A percentile compares a stretch with the other conserved stretches of the same genome.
Conservation (phyloP, 1,140 invertebrate genomes). For the Schmidtea mediterranea region DNA sequence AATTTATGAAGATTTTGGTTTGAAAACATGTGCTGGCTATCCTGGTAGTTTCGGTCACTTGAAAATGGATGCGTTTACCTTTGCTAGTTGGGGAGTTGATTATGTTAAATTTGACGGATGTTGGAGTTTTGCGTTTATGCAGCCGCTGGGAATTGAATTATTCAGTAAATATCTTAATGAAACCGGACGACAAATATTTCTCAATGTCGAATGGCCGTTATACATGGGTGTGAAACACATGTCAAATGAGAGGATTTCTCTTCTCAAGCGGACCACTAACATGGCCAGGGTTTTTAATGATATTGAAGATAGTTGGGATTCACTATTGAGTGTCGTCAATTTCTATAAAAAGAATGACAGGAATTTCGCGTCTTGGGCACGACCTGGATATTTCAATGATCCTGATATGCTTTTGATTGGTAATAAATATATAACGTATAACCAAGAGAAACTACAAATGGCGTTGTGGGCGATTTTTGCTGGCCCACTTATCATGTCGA, state of each 20-base stretch:
- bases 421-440: slow-evolving; percentile 75
- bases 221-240: slow-evolving; percentile 56
- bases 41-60: slow-evolving; percentile 64
- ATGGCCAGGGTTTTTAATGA: background rate
- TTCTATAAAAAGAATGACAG: slow-evolving; percentile 80
- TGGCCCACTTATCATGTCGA: slow-evolving; percentile 25
- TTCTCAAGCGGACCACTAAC: slow-evolving; percentile 44
- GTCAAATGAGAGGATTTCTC: slow-evolving; percentile 35
- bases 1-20: slow-evolving; percentile 85
- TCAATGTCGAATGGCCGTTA: slow-evolving; percentile 80
- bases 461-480: slow-evolving; percentile 86
- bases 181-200: slow-evolving; percentile 61
- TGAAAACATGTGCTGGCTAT: slow-evolving; percentile 65
- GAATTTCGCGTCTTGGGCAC: slow-evolving; percentile 55
- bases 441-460: slow-evolving; percentile 84
- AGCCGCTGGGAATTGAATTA: slow-evolving; percentile 43
- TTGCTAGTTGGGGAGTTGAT: slow-evolving; percentile 19
- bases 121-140: slow-evolving; percentile 36
- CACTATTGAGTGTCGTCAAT: slow-evolving; percentile 70
- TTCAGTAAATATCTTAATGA: slow-evolving; percentile 54
- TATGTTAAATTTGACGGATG: slow-evolving; percentile 87
- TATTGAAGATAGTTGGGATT: slow-evolving; percentile 29
- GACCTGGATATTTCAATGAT: slow-evolving; percentile 87
- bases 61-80: slow-evolving; percentile 54
- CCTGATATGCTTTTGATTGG: slow-evolving; percentile 90